Conservation (phyloP, 2,888 invertebrate genomes). For the Erebia palarica region DNA sequence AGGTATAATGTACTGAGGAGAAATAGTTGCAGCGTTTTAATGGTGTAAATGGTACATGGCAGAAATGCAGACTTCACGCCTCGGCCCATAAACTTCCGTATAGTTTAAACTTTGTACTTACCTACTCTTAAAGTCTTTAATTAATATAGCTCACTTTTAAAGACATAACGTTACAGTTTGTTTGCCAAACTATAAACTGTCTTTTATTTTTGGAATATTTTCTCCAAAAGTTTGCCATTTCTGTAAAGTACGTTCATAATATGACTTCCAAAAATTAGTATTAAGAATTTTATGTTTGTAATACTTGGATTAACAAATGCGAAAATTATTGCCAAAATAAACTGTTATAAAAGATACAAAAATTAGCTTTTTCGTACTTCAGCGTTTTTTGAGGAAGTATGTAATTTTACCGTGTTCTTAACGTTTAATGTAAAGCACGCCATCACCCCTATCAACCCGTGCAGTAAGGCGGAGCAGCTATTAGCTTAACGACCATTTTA, state of each 20-base stretch:
- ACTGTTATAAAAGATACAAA: background rate
- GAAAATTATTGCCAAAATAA: background rate
- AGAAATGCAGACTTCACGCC: constrained; percentile 58
- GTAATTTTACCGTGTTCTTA: constrained; percentile 41
- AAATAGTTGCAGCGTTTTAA: constrained; percentile 73
- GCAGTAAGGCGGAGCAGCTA: constrained; percentile 71
- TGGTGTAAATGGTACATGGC: constrained; percentile 53
- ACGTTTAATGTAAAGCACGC: constrained; percentile 60
- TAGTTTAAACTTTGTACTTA: constrained; percentile 11
- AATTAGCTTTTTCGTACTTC: constrained; percentile 26
- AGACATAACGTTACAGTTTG: background rate
- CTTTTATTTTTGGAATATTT: background rate
- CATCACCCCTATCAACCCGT: constrained; percentile 66
- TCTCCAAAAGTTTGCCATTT: background rate
- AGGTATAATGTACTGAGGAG: constrained; percentile 71
- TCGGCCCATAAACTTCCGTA: constrained; percentile 46
- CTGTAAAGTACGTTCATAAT: too few species aligned
- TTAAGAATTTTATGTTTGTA: too few species aligned
- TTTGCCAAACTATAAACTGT: background rate
- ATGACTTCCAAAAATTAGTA: too few species aligned
- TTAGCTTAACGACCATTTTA: constrained; percentile 81
- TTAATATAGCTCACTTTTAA: constrained; percentile 2
- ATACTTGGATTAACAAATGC: too few species aligned
- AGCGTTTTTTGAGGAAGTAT: constrained; percentile 42
- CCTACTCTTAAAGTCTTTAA: constrained; percentile 30